Conservation (phyloP, 2,888 invertebrate species). For the Andricus quercusramuli region DNA sequence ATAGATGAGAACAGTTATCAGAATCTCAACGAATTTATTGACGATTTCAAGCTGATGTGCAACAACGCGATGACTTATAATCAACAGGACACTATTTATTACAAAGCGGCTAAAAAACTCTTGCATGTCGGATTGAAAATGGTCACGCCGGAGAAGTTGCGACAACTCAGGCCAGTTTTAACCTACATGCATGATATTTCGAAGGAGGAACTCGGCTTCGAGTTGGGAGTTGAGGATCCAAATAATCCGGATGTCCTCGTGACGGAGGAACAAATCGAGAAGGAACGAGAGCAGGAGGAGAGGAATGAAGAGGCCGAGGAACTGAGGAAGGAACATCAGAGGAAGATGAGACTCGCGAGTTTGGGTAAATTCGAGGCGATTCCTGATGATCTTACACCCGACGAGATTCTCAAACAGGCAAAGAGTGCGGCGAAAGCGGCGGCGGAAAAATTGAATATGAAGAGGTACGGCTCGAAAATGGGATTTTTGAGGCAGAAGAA, state of each 20-base stretch:
- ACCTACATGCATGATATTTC: constrained; percentile 89
- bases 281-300: constrained; percentile 80
- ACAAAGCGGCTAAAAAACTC: constrained; percentile 94
- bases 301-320: constrained; percentile 79
- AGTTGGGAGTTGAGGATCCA: constrained; percentile 80
- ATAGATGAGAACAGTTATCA: constrained; percentile 93
- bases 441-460: constrained; percentile 82
- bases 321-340: constrained; percentile 72
- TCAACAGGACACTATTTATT: constrained; percentile 96
- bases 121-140: constrained; percentile 92
- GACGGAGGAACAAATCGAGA: constrained; percentile 76
- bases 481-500: constrained; percentile 92
- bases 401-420: constrained; percentile 88
- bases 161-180: constrained; percentile 84
- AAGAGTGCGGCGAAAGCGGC: constrained; percentile 86
- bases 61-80: constrained; percentile 99
- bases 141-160: constrained; percentile 91
- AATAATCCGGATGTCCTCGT: constrained; percentile 74
- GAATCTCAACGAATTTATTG: constrained; percentile 86
- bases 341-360: constrained; percentile 73
- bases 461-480: constrained; percentile 80
- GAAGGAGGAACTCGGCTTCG: constrained; percentile 91
- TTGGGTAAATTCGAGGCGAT: constrained; percentile 86
- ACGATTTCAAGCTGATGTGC: constrained; percentile 97
- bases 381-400: constrained; percentile 87